Evolutionary conservation across 2,888 invertebrate species (phyloP).

Genomic region (Drosophila barbarae): DNA sequence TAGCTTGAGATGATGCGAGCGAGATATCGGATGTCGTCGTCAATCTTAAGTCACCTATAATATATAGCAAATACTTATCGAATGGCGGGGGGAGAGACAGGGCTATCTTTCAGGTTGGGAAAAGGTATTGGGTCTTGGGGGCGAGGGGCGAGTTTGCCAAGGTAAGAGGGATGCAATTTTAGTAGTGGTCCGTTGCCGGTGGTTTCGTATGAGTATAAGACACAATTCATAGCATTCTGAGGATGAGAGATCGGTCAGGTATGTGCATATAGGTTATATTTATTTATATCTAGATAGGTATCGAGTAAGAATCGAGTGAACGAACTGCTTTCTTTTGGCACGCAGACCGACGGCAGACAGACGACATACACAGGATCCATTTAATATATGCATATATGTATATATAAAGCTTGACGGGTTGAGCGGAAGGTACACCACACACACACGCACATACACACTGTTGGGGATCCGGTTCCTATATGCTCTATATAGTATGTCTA

Average conservation of each 20-base stretch:
- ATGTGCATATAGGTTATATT: constrained; percentile 13
- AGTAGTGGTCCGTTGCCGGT: constrained; percentile 46
- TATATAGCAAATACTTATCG: constrained; percentile 21
- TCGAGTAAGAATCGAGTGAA: constrained; percentile 21
- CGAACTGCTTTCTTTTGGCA: constrained; percentile 39
- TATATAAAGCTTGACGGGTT: constrained; percentile 35
- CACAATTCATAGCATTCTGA: constrained; percentile 42
- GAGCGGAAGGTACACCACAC: constrained; percentile 29
- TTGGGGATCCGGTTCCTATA: constrained; percentile 11
- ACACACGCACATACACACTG: constrained; percentile 3
- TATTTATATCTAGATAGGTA: constrained; percentile 20
- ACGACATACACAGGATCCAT: constrained; percentile 27
- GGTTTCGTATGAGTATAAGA: constrained; percentile 46
- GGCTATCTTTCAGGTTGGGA: neutral
- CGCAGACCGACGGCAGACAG: constrained; percentile 29
- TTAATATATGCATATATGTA: constrained; percentile 9
- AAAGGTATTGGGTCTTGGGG: neutral
- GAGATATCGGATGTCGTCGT: constrained; percentile 7
- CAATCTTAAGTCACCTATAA: constrained; percentile 22
- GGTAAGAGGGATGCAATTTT: constrained; percentile 4
- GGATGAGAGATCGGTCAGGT: constrained; percentile 39
- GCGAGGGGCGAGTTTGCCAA: too few relatives aligned
- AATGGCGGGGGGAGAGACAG: neutral
- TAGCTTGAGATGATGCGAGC: constrained; percentile 34
- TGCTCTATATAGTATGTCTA: constrained; percentile 7